phyloP scores from a whole-genome alignment of 2,888 invertebrate species.

The Tenthredo distinguenda region DNA sequence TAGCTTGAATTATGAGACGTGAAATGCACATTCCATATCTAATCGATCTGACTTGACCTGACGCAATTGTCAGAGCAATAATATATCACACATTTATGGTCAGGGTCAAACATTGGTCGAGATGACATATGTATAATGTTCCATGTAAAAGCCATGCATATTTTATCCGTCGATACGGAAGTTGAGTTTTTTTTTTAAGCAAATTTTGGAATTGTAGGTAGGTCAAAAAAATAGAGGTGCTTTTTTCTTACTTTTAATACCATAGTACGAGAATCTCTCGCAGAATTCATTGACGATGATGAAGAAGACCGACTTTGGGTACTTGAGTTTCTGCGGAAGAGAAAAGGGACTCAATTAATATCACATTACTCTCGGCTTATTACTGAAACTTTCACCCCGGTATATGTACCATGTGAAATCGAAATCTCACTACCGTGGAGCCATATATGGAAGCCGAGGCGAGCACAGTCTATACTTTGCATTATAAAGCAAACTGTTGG shows the following conservation, averaged over 20 bases:
- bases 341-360: neutral
- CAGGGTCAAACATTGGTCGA: neutral
- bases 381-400: neutral
- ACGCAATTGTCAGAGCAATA: neutral
- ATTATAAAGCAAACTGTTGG: neutral
- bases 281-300: slow-evolving; percentile 99
- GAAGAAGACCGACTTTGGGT: slow-evolving; percentile 94
- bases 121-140: neutral
- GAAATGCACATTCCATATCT: neutral
- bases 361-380: neutral
- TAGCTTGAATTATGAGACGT: neutral
- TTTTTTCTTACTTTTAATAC: slow-evolving; percentile 92
- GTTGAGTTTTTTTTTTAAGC: neutral
- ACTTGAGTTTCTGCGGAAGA: slow-evolving; percentile 84
- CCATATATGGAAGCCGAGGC: neutral
- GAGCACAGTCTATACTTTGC: neutral
- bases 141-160: neutral
- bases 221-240: neutral
- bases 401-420: neutral
- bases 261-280: slow-evolving; percentile 98
- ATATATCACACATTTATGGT: neutral
- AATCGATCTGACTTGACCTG: neutral
- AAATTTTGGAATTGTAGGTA: neutral
- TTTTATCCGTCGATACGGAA: neutral
- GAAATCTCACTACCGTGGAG: neutral